Evolutionary conservation across 2,797 vertebrate genomes (phyloP), one percentile per base, ranked within the genome.

Genomic region (Rhyacichthys aspro): DNA sequence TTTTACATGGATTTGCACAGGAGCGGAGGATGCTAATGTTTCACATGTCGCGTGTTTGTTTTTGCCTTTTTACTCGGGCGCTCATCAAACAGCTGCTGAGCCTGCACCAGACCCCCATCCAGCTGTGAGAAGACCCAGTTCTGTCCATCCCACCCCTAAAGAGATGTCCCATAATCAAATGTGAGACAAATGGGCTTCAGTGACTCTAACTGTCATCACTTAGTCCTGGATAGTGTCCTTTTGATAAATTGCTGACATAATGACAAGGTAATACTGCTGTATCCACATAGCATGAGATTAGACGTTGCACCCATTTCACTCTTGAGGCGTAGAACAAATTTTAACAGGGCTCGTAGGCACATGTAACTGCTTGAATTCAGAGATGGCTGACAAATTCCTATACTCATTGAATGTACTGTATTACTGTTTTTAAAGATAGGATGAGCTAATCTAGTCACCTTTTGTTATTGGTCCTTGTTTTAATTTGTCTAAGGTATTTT

Each of bases 321-420:
- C 84, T 82, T 84, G 89, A 84, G 23, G 23, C 88, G 83, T 88
- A 91, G 81, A 90, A 88, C 86, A 83, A 88, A 68, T 85, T n/a
- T 88, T 80, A 85, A 89, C 89, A 91, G 89, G 90, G 90, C 90
- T 92, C 64, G 60, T 86, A 88, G 85, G 89, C 90, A 90, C 88
- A 88, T 83, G 85, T 89, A 90, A 84, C 84, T 77, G 90, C 90
- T 91, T 89, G 83, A 90, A 85, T 90, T 89, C 87, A 91, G 92
- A 93, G 92, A 93, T 92, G 91, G 93, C 93, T 94, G 92, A 94
- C 87, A 94, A 94, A 92, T 96, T 95, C 94, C 94, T 95, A 94
- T 96, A 96, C 93, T 96, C 95, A 96, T 95, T 97, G 97, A 99
- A 99, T 99, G 98, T 98, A 98, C 95, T 97, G 97, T 97, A 96